phyloP scores from a whole-genome alignment of 2,797 vertebrate species.

The Microtus californicus region DNA sequence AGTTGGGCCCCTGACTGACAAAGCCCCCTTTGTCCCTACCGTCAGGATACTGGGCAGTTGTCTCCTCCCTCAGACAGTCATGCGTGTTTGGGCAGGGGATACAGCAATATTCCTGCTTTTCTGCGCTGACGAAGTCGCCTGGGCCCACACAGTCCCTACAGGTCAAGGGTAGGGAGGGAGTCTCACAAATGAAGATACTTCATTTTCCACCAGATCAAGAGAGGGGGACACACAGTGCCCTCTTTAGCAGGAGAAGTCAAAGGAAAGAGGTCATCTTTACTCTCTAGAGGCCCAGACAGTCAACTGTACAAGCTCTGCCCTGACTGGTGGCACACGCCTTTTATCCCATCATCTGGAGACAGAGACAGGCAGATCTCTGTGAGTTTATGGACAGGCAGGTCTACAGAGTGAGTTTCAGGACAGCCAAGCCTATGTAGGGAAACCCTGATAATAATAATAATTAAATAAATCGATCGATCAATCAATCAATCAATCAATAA shows the following conservation, averaged over 20 bases:
- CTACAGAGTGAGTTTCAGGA: background rate
- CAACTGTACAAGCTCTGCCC: background rate
- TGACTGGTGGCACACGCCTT: background rate
- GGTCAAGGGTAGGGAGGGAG: background rate
- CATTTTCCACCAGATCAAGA: background rate
- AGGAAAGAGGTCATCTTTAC: background rate
- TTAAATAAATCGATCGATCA: background rate
- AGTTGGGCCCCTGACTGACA: background rate
- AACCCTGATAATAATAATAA: too few species aligned
- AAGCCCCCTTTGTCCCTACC: background rate
- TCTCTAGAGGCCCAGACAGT: background rate
- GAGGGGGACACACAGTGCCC: background rate
- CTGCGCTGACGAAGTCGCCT: background rate
- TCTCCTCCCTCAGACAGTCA: rapidly evolving
- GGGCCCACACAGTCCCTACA: background rate
- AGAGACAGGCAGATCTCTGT: background rate
- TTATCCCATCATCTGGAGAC: background rate
- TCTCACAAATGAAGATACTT: background rate
- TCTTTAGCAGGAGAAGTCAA: background rate
- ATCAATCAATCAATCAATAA: too few species aligned
- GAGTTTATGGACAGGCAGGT: background rate
- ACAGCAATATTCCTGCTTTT: background rate
- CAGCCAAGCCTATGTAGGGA: background rate
- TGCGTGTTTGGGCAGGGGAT: background rate
- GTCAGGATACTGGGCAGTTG: background rate